Evolutionary conservation across 2,113 vertebrate genomes (phyloP).

Genomic region (Aythya baeri): DNA sequence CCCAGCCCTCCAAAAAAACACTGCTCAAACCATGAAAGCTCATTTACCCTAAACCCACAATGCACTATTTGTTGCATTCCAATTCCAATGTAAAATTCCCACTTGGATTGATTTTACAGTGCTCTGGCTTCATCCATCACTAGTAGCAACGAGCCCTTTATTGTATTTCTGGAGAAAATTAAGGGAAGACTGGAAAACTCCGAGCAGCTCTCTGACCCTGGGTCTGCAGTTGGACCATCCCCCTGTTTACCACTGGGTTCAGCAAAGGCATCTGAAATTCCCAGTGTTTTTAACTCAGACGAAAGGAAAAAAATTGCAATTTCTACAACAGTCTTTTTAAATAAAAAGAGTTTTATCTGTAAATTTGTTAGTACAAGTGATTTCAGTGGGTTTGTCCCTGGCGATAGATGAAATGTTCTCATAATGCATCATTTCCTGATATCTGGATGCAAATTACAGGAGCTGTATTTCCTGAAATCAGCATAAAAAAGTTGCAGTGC

Average conservation of each 20-base stretch:
- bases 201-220: background rate
- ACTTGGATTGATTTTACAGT: background rate
- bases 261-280: background rate
- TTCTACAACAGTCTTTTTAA: background rate
- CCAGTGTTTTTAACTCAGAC: background rate
- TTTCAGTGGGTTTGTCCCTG: background rate
- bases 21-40: background rate
- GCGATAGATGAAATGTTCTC: conserved; percentile 17
- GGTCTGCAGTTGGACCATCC: background rate
- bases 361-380: background rate
- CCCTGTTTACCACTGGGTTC: background rate
- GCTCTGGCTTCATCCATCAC: background rate
- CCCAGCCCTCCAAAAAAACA: background rate
- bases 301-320: background rate
- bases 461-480: conserved; percentile 51
- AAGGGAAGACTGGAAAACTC: background rate
- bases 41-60: fast-evolving
- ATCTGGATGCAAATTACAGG: conserved; percentile 37
- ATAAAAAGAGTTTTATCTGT: background rate
- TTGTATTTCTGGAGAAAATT: background rate
- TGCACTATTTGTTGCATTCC: background rate
- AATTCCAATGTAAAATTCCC: background rate
- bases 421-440: conserved; percentile 6
- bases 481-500: conserved; percentile 43
- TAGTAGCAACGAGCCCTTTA: background rate